phyloP scores from a whole-genome alignment of 2,888 invertebrate genomes.

The Cecidostiba fungosa region DNA sequence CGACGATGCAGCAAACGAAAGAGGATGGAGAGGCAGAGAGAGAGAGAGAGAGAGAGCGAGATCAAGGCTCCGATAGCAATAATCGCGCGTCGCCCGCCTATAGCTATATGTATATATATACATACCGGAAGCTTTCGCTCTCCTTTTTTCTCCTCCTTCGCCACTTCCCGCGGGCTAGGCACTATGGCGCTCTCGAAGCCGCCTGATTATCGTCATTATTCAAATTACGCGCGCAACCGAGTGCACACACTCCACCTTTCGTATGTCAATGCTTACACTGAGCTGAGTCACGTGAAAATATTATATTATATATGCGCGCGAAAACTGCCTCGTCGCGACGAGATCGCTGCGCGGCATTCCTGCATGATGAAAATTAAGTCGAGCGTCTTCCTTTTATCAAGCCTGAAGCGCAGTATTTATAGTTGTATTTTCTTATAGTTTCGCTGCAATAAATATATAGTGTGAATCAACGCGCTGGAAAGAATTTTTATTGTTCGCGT shows the following conservation, averaged over 20 bases:
- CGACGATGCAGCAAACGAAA: conserved; percentile 18
- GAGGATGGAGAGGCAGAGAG: background rate
- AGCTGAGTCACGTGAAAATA: conserved; percentile 45
- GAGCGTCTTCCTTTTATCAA: background rate
- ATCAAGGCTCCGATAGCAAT: conserved; percentile 61
- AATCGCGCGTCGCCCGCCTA: conserved; percentile 50
- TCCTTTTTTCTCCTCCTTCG: conserved; percentile 16
- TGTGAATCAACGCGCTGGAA: background rate
- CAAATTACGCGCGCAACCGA: conserved; percentile 52
- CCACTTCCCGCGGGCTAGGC: conserved; percentile 1
- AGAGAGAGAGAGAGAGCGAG: conserved; percentile 22
- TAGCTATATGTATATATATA: background rate
- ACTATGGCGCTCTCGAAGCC: conserved; percentile 27
- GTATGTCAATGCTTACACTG: conserved; percentile 61
- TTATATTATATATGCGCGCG: background rate
- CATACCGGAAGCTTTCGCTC: conserved; percentile 11
- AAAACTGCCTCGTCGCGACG: background rate
- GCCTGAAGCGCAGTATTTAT: background rate
- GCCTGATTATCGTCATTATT: conserved; percentile 64
- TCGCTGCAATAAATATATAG: too few relatives aligned
- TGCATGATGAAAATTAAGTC: conserved; percentile 39
- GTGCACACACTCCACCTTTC: conserved; percentile 40
- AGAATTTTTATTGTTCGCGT: background rate
- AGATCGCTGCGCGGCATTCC: conserved; percentile 45
- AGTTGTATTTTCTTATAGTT: too few relatives aligned